These are phyloP conservation scores for Fistularia tabacaria DNA, from an alignment of 2,797 vertebrate genomes.

Conservation along the genomic window DNA sequence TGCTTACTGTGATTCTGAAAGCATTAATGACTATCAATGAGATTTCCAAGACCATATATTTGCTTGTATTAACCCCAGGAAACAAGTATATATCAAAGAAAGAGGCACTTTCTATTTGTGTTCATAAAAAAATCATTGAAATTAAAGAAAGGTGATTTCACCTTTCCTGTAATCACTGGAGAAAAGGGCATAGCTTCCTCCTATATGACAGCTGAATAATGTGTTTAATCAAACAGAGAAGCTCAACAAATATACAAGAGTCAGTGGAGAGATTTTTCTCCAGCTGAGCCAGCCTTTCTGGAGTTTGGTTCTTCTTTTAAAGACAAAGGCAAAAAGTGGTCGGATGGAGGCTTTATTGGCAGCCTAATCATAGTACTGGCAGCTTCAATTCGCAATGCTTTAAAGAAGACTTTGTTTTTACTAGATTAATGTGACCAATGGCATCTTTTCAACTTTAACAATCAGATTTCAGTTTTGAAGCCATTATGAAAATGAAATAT, in stretches of 20 bases:
- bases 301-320: conserved; percentile 24
- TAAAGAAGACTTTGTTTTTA: conserved; percentile 11
- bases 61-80: background rate
- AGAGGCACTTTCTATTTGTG: background rate
- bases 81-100: background rate
- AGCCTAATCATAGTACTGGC: conserved; percentile 29
- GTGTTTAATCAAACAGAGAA: conserved; percentile 24
- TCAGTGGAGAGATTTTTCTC: conserved; percentile 23
- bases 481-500: conserved; percentile 12
- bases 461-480: conserved; percentile 37
- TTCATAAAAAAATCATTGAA: conserved; percentile 14
- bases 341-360: conserved; percentile 11
- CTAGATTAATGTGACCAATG: conserved; percentile 4
- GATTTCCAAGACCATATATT: background rate
- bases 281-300: conserved; percentile 29
- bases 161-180: conserved; percentile 21
- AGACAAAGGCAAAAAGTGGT: conserved; percentile 12
- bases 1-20: too few species aligned
- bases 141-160: conserved; percentile 16
- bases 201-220: conserved; percentile 24
- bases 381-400: conserved; percentile 34
- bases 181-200: conserved; percentile 22
- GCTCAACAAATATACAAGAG: conserved; percentile 22
- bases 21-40: too few species aligned
- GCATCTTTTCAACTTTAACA: too few species aligned